phyloP scores from a whole-genome alignment of 2,888 invertebrate genomes.

The Hedya salicella region DNA sequence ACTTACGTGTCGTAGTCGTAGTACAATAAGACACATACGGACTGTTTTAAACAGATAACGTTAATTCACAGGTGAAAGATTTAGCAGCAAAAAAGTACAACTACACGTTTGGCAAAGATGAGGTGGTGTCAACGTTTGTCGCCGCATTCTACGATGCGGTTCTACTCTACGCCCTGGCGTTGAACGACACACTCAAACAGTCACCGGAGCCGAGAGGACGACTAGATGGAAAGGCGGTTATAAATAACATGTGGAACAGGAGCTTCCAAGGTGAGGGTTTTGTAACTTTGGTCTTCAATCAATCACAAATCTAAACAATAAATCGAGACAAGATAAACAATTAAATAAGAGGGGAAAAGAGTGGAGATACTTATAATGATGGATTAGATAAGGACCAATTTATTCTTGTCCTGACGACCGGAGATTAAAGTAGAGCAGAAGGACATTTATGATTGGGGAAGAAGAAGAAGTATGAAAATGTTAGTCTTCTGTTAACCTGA shows the following conservation, averaged over 20 bases:
- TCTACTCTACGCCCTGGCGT: constrained; percentile 94
- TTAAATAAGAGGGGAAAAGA: too few species aligned
- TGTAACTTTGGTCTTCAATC: not conserved
- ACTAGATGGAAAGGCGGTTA: constrained; percentile 93
- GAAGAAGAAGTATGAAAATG: too few species aligned
- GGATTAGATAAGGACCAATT: too few species aligned
- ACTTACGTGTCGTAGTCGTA: too few species aligned
- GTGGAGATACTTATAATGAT: too few species aligned
- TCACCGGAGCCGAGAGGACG: constrained; percentile 77
- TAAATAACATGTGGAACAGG: constrained; percentile 93
- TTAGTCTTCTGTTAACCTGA: too few species aligned
- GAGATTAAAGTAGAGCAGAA: too few species aligned
- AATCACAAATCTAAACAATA: too few species aligned
- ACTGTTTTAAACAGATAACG: not conserved
- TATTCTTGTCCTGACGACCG: too few species aligned
- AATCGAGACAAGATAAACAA: too few species aligned
- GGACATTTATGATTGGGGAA: too few species aligned
- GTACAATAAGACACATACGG: too few species aligned
- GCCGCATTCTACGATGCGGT: constrained; percentile 99
- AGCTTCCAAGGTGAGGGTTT: constrained; percentile 88
- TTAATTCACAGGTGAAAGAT: constrained; percentile 85
- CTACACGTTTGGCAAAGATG: constrained; percentile 89
- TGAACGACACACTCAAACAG: constrained; percentile 92
- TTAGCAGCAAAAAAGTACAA: constrained; percentile 89
- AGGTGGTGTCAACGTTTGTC: constrained; percentile 95